Evolutionary conservation across 1,140 invertebrate genomes (phyloP).

Genomic region (Daktulosphaira vitifoliae): DNA sequence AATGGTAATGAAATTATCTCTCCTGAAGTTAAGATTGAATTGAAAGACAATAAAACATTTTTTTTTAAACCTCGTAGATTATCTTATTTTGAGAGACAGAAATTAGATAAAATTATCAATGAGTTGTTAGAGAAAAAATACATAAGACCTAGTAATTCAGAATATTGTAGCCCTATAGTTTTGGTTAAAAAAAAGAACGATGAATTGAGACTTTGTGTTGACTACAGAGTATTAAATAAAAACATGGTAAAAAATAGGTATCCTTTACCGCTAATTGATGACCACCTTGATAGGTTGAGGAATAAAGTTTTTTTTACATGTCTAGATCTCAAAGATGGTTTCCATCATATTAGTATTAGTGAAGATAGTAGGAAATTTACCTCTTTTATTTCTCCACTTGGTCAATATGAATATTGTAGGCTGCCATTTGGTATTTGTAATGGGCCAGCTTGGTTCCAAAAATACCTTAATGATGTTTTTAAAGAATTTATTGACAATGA

Average conservation of each 20-base stretch:
- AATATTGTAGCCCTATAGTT: too few relatives aligned
- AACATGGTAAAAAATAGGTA: conserved; percentile 42
- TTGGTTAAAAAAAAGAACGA: conserved; percentile 46
- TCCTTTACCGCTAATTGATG: too few relatives aligned
- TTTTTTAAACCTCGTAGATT: too few relatives aligned
- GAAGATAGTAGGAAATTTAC: conserved; percentile 44
- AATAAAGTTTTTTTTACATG: conserved; percentile 43
- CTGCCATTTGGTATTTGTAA: conserved; percentile 45
- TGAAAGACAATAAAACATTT: too few relatives aligned
- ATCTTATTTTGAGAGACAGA: too few relatives aligned
- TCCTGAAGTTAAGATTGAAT: too few relatives aligned
- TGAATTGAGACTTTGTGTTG: conserved; percentile 41
- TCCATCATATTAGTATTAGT: conserved; percentile 46
- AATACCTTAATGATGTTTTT: too few relatives aligned
- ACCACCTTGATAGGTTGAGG: conserved; percentile 38
- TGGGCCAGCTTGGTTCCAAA: conserved; percentile 45
- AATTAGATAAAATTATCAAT: too few relatives aligned
- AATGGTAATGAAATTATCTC: too few relatives aligned
- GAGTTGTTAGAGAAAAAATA: too few relatives aligned
- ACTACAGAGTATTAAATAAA: conserved; percentile 42
- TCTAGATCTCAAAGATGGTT: conserved; percentile 47
- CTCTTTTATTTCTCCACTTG: conserved; percentile 43
- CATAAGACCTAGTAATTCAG: too few relatives aligned
- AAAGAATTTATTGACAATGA: too few relatives aligned
- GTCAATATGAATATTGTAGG: conserved; percentile 42